Evolutionary conservation across 2,797 vertebrate genomes (phyloP).

Genomic region (Pelobates cultripes): DNA sequence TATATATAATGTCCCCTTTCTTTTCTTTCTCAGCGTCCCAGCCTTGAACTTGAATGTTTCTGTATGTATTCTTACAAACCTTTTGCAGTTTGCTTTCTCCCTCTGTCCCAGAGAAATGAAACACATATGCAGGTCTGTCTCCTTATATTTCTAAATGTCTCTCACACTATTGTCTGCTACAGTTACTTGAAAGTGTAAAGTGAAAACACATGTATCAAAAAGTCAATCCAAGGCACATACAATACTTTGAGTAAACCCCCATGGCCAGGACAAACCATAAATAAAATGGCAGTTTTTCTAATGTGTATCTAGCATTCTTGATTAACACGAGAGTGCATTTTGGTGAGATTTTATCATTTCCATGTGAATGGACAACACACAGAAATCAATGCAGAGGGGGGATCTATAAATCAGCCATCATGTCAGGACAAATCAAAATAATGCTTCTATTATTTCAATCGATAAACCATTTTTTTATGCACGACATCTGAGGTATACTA

Average conservation of each 20-base stretch:
- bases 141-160: constrained; percentile 73
- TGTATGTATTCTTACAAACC: constrained; percentile 53
- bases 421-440: constrained; percentile 81
- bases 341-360: constrained; percentile 71
- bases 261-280: constrained; percentile 56
- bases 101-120: constrained; percentile 69
- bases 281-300: constrained; percentile 55
- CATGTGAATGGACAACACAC: constrained; percentile 68
- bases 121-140: constrained; percentile 73
- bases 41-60: constrained; percentile 49
- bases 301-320: constrained; percentile 55
- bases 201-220: constrained; percentile 73
- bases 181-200: constrained; percentile 72
- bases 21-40: constrained; percentile 55
- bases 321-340: constrained; percentile 66
- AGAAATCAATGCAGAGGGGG: constrained; percentile 71
- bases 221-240: constrained; percentile 52
- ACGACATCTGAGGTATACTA: constrained; percentile 73
- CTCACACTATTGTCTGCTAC: constrained; percentile 72
- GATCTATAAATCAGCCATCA: constrained; percentile 79
- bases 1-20: constrained; percentile 35
- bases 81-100: constrained; percentile 69
- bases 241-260: constrained; percentile 33
- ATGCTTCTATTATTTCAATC: constrained; percentile 80
- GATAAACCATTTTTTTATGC: constrained; percentile 76